Conservation (phyloP, 2,888 invertebrate species). For the Drosophila paranaensis region DNA sequence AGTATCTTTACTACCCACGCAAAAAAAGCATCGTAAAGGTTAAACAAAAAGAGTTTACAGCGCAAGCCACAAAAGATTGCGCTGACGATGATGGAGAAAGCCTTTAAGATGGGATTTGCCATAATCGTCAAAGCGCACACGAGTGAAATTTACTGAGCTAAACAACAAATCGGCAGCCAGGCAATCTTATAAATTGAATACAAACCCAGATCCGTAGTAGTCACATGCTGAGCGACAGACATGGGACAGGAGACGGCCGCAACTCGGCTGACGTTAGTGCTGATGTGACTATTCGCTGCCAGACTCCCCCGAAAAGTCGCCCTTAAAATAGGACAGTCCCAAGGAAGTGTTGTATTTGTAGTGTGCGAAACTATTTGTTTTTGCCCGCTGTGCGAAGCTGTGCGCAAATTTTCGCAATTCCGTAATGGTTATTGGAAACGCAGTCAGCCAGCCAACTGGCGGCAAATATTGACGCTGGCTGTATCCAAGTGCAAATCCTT, state of each 20-base stretch:
- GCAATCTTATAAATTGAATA: conserved; percentile 54
- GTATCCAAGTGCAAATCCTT: conserved; percentile 48
- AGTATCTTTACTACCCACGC: background rate
- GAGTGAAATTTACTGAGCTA: conserved; percentile 18
- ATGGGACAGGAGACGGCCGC: conserved; percentile 1
- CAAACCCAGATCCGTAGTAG: conserved; percentile 40
- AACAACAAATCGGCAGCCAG: conserved; percentile 33
- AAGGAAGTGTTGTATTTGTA: conserved; percentile 74
- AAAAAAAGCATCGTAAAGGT: conserved; percentile 1
- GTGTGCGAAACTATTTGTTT: conserved; percentile 74
- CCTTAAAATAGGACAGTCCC: conserved; percentile 34
- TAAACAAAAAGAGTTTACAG: conserved; percentile 16
- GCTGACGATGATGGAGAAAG: conserved; percentile 58
- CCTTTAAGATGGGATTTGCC: conserved; percentile 49
- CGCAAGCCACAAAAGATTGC: conserved; percentile 6
- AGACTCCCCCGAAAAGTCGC: conserved; percentile 18
- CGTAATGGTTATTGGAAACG: conserved; percentile 75
- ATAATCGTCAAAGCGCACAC: conserved; percentile 38
- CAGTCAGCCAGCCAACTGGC: conserved; percentile 54
- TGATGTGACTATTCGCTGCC: conserved; percentile 48
- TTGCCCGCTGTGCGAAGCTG: conserved; percentile 70
- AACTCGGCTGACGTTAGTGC: conserved; percentile 12
- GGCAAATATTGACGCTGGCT: conserved; percentile 66
- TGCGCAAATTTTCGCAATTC: conserved; percentile 70
- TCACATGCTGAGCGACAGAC: conserved; percentile 61